Evolutionary conservation across 2,113 vertebrate genomes (phyloP), one percentile per base, ranked within the genome.

Genomic region (Thamnophis sirtalis): DNA sequence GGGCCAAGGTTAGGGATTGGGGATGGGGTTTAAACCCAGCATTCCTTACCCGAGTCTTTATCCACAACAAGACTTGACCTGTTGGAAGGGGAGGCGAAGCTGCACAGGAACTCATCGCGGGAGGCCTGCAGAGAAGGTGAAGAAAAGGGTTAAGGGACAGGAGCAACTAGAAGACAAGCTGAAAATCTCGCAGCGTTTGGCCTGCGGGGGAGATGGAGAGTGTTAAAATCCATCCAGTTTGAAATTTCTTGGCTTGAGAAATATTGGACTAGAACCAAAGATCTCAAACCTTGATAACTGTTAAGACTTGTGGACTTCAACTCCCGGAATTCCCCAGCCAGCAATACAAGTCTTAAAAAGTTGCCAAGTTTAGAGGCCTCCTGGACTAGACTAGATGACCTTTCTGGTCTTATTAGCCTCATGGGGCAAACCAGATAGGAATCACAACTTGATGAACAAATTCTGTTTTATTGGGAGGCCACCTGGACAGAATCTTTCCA

Each of bases 91-190:
- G 97, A 92, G 51, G 96, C 91, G 90, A 98, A 96, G 53, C 94
- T 94, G 93, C 97, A 98, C 26, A 98, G 96, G 49, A 99, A 97
- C 90, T 99, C 98, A 93, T 99, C 99, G 93, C 98, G 98, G 94
- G 98, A 98, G 94, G 97, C 97, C 99, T 99, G 96, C 56, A 63
- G 2, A 1, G 68, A 10, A 13, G 97, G 93, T 93, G n/a, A 95
- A 92, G 1, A 1, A 5, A 63, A 91, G 48, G 50, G 5, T 15
- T 28, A 2, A 90, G 68, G 68, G 87, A 96, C 22, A 60, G 96
- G 97, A 95, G 33, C n/a, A 19, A 43, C 6, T 8, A 9, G 19
- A 22, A 43, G 33, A 9, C 3, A 3, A 33, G n/a, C 33, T 9
- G 73, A 33, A 80, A 43, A 43, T 43, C 73, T 43, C 43, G 73